Evolutionary conservation across 2,797 vertebrate species (phyloP), one percentile per base, ranked within the genome.

Genomic region (Podarcis siculus): DNA sequence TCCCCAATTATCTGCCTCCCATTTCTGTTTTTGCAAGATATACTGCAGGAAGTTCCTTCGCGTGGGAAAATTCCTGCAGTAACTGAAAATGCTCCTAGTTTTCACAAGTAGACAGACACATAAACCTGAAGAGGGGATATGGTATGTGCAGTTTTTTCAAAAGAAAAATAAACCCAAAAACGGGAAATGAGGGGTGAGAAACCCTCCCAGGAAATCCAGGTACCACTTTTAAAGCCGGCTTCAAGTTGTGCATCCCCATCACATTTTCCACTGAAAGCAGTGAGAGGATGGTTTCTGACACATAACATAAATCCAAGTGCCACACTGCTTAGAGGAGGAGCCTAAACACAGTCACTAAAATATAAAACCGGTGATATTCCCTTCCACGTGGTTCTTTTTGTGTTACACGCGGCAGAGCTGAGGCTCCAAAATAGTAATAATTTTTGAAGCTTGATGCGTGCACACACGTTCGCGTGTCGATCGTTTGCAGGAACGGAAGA

Each of bases 191-290:
- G 42, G 8, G 1, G 8, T 42, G 42, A 42, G 42, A 42, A 19
- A 2, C 0, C 8, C 88, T 91, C 91, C 82, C 85, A 77, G 73
- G 85, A 85, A 85, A 93, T 58, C 93, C 3, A 81, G 90, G 90
- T 93, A 92, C 95, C 95, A 84, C 88, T 89, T 95, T 95, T 93
- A 93, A 76, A 94, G 92, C 66, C 80, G 94, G 92, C 6, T 3
- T 30, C 71, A 49, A 80, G 78, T 58, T 85, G 78, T 85, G 78
- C 42, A 75, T 37, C 27, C 72, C 81, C 77, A 89, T 67, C 78
- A 76, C 10, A 32, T 85, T 85, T 85, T 76, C 77, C 25, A 30
- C 39, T 64, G 27, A 32, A 55, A 79, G 82, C 6, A 69, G n/a
- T 3, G 3, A 55, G 37, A 45, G n/a, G 4, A 13, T 4, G 21